These are phyloP conservation scores for Elephantulus edwardii DNA, from an alignment of 2,113 vertebrate species.

Conservation along the genomic window DNA sequence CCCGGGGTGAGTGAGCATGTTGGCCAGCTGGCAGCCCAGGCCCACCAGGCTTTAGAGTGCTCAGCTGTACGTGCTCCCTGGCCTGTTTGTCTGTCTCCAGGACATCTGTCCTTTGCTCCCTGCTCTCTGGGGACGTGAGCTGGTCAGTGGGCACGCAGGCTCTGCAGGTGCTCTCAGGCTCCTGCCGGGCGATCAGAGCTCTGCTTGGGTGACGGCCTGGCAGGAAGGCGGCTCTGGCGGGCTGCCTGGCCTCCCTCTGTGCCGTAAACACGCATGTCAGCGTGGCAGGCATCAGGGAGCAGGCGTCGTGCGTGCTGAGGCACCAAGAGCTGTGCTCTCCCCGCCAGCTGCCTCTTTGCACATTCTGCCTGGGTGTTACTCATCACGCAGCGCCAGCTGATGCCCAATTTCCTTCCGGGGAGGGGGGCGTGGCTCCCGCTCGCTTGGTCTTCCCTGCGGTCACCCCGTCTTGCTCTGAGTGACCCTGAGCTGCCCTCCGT, in stretches of 20 bases:
- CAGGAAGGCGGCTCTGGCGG: background rate
- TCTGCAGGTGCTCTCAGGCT: background rate
- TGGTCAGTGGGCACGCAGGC: background rate
- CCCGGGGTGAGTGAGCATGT: background rate
- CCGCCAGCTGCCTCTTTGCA: conserved; percentile 17
- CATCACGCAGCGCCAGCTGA: background rate
- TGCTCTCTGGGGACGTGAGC: background rate
- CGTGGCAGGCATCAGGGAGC: background rate
- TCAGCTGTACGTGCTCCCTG: background rate
- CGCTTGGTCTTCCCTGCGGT: background rate
- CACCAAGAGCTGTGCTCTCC: background rate
- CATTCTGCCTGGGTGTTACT: conserved; percentile 44
- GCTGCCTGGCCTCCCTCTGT: background rate
- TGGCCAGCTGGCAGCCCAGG: background rate
- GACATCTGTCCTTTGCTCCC: background rate
- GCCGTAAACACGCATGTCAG: background rate
- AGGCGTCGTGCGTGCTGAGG: background rate
- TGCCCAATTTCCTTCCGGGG: background rate
- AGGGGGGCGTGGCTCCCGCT: background rate
- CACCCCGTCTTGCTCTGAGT: background rate
- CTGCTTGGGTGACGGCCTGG: background rate
- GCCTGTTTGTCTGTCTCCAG: background rate
- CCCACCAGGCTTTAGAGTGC: background rate
- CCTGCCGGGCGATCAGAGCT: rapidly evolving
- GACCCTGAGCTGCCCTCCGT: background rate